Base-by-base conservation (phyloP, 2,113 vertebrate genomes). In the Ariopsis seemanni region DNA sequence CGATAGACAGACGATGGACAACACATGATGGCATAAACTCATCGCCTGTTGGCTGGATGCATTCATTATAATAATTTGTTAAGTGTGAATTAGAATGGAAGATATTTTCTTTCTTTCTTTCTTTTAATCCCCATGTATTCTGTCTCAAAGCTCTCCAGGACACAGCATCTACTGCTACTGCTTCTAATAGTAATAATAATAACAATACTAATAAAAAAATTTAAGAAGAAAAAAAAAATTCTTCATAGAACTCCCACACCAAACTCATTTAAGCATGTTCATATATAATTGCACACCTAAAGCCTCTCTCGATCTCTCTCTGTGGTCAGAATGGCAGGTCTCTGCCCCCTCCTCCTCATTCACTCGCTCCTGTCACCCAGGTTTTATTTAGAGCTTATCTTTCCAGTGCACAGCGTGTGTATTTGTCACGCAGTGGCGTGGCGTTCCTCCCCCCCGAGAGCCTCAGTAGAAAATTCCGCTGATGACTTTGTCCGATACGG, bases 331-430 rank as follows among this genome's bases (percentile, higher is more conserved):
- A 94, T 88, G 93, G 94, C 93, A 95, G 88, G 82, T 83, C 94
- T 94, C 94, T 94, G 92, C 94, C 94, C 94, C 95, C 95, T 95
- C 95, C 81, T 94, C 95, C 94, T 94, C 95, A 95, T 95, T 95
- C 95, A 94, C 85, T 95, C 94, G 93, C 93, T 93, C 92, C 94
- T 95, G 95, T 96, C 95, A 95, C 92, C 90, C 92, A 89, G 92
- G 95, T 95, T 95, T 96, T 95, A 95, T 95, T 96, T 94, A 93
- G 91, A 90, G 94, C 95, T 96, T 96, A 96, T 96, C 95, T 96
- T 92, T 17, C 89, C 92, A 91, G 90, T 93, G 93, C 95, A 96
- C 92, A 86, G 93, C 92, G 95, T 94, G 94, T 90, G 93, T 87
- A 92, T 95, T 95, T 94, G 95, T 95, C 95, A 95, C 93, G 94